These are phyloP conservation scores for Chouioia cunea DNA, from an alignment of 2,888 invertebrate genomes.

Conservation along the genomic window DNA sequence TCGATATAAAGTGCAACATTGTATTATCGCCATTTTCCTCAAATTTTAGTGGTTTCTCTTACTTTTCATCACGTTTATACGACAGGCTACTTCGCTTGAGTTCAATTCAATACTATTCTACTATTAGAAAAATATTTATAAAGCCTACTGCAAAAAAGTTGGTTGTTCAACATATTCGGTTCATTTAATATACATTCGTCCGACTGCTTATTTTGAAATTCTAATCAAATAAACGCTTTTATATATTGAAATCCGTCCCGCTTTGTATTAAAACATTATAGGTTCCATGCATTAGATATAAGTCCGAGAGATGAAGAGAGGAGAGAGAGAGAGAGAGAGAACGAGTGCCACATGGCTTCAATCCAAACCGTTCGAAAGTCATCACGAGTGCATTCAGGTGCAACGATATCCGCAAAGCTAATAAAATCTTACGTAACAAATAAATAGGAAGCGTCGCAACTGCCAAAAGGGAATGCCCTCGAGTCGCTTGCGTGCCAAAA, in stretches of 20 bases:
- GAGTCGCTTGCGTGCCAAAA: too few relatives aligned
- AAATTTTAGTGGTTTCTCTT: conserved; percentile 7
- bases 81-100: too few relatives aligned
- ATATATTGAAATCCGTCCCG: conserved; percentile 31
- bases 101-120: too few relatives aligned
- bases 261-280: too few relatives aligned
- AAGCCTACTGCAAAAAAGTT: too few relatives aligned
- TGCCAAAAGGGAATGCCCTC: too few relatives aligned
- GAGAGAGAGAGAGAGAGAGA: not conserved
- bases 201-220: conserved; percentile 18
- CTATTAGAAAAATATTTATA: too few relatives aligned
- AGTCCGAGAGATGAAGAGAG: too few relatives aligned
- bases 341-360: conserved; percentile 37
- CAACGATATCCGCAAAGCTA: conserved; percentile 21
- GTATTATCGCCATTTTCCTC: conserved; percentile 19
- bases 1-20: not conserved
- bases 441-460: conserved; percentile 3
- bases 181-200: conserved; percentile 9
- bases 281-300: too few relatives aligned
- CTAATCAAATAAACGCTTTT: conserved; percentile 38
- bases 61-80: too few relatives aligned
- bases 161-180: too few relatives aligned
- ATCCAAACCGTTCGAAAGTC: conserved; percentile 40
- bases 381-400: conserved; percentile 40
- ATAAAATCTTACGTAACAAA: conserved; percentile 38